A percentile compares a stretch with the other conserved stretches of the same genome.
Evolutionary conservation across 2,888 invertebrate species (phyloP).

Genomic region (Gari tellinella): DNA sequence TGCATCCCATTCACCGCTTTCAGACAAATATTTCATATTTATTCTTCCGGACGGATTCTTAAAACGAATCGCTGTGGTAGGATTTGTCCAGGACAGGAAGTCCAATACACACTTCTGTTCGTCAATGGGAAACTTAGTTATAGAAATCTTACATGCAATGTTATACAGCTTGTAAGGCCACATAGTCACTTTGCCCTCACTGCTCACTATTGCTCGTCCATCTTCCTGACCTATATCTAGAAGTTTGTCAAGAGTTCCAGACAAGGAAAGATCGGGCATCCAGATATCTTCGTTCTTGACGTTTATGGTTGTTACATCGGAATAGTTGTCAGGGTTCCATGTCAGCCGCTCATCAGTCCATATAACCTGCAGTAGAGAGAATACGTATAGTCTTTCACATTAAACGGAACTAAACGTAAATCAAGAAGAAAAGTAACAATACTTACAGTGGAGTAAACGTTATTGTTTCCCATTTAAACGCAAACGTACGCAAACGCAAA

Average conservation of each 20-base stretch:
- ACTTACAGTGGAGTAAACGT: too few relatives aligned
- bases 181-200: constrained; percentile 44
- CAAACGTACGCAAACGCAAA: too few relatives aligned
- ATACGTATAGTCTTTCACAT: too few relatives aligned
- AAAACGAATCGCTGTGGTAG: constrained; percentile 22
- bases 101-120: constrained; percentile 58
- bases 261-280: constrained; percentile 52
- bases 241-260: constrained; percentile 39
- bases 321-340: constrained; percentile 35
- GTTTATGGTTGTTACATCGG: constrained; percentile 39
- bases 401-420: too few relatives aligned
- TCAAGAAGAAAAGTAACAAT: too few relatives aligned
- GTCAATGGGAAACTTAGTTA: constrained; percentile 61
- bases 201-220: constrained; percentile 34
- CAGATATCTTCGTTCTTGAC: constrained; percentile 51
- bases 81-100: constrained; percentile 56
- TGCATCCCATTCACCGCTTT: constrained; percentile 45
- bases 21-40: constrained; percentile 20
- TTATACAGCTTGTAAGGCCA: constrained; percentile 55
- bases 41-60: constrained; percentile 4
- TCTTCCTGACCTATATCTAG: constrained; percentile 52
- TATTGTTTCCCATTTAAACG: too few relatives aligned
- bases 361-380: too few relatives aligned
- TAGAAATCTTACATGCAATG: constrained; percentile 41
- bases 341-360: constrained; percentile 56